Evolutionary conservation across 1,140 invertebrate genomes (phyloP).

Genomic region (Holotrichia oblita): DNA sequence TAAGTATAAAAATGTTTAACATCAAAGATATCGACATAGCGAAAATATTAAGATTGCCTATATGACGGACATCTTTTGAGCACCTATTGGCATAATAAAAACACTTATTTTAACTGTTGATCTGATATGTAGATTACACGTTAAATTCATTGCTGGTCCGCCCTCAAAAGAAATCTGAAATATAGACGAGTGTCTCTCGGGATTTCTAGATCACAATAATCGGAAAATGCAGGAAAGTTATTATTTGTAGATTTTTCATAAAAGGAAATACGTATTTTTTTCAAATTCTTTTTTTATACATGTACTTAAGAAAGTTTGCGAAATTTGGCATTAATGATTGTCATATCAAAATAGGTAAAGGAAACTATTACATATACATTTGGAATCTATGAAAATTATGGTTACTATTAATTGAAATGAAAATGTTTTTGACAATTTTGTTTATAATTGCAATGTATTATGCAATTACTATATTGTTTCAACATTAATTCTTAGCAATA

Average conservation of each 20-base stretch:
- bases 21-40: neutral
- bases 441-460: neutral
- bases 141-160: neutral
- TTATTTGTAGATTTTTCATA: neutral
- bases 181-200: neutral
- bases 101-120: neutral
- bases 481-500: too few relatives aligned
- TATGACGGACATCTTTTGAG: neutral
- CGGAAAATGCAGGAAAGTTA: neutral
- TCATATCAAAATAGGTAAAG: neutral
- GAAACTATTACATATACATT: neutral
- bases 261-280: neutral
- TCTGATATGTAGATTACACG: neutral
- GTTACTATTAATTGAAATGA: neutral
- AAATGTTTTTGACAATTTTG: conserved; percentile 7
- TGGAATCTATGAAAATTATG: neutral
- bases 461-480: too few relatives aligned
- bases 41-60: neutral
- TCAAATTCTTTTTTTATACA: neutral
- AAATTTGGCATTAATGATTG: conserved; percentile 11
- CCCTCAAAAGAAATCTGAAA: neutral
- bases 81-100: neutral
- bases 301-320: neutral
- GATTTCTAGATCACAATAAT: neutral
- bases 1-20: neutral